Conservation (phyloP, 2,888 invertebrate genomes). For the Aleiodes testaceus region DNA sequence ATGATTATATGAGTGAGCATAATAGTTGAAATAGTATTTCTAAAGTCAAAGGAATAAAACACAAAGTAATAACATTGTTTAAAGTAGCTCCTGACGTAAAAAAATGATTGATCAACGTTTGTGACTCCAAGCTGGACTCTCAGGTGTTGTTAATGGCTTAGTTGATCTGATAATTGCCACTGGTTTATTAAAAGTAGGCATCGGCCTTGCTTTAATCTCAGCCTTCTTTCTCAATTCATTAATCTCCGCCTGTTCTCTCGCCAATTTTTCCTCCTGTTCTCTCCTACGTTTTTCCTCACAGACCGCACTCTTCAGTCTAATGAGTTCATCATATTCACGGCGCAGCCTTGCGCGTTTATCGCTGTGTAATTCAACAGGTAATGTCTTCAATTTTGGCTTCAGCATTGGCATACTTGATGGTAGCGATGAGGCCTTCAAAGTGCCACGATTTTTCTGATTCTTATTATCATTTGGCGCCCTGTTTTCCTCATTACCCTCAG, state of each 20-base stretch:
- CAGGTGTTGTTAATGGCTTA: constrained; percentile 78
- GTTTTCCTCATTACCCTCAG: constrained; percentile 7
- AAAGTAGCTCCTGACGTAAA: background rate
- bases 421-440: too few species aligned
- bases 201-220: constrained; percentile 79
- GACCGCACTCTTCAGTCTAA: constrained; percentile 75
- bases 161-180: constrained; percentile 75
- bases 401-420: constrained; percentile 32
- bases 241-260: constrained; percentile 74
- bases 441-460: background rate
- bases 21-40: background rate
- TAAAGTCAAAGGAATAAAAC: background rate
- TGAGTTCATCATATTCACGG: constrained; percentile 76
- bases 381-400: constrained; percentile 37
- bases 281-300: constrained; percentile 74
- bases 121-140: constrained; percentile 74
- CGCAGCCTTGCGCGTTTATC: constrained; percentile 79
- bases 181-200: constrained; percentile 74
- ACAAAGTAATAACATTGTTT: constrained; percentile 9
- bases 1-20: background rate
- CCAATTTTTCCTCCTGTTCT: constrained; percentile 63
- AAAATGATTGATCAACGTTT: background rate
- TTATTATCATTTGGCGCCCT: constrained; percentile 15
- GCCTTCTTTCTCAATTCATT: constrained; percentile 75
- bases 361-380: constrained; percentile 74